Base-by-base conservation (phyloP, 2,113 vertebrate genomes). In the Menura novaehollandiae region DNA sequence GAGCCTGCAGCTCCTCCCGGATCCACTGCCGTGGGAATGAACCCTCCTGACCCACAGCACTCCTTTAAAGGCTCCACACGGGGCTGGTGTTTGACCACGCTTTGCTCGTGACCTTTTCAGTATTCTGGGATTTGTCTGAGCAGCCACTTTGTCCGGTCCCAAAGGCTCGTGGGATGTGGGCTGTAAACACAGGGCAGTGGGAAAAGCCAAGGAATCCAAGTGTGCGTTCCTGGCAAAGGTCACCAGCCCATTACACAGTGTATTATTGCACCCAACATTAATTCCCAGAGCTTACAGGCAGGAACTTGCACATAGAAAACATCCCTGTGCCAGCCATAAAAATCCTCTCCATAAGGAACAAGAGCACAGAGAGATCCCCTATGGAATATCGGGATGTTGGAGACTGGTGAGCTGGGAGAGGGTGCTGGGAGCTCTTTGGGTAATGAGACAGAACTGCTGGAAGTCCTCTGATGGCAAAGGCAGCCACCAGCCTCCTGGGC, bases 401-500 rank as follows among this genome's bases (percentile, higher is more conserved):
- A 39, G 47, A 33, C 41, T 2, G 1, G 20, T 33, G 55, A 41
- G 14, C 46, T 71, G 64, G 32, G 51, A 26, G 23, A 27, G 19
- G 3, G 10, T 37, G 47, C 3, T 39, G 44, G 30, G 19, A 6
- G 24, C 11, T n/a, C 24, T 7, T 13, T 5, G 37, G 60, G 27
- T 13, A 14, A 3, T 3, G 28, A 52, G 20, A 37, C 52, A 14
- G 7, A 49, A 21, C 2, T 4, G 5, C 18, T 28, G 20, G 0
- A 12, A 15, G 23, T 8, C 2, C 13, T 3, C 6, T 3, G 24
- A 3, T 13, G 66, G 58, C 46, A 35, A 16, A 44, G 18, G 5
- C 0, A 1, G 7, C 11, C 62, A 20, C 11, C 32, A 12, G 4
- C 17, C 37, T 47, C 4, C 11, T 4, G 26, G 60, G 43, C 37